Evolutionary conservation across 2,113 vertebrate species (phyloP).

Genomic region (Pantherophis guttatus): DNA sequence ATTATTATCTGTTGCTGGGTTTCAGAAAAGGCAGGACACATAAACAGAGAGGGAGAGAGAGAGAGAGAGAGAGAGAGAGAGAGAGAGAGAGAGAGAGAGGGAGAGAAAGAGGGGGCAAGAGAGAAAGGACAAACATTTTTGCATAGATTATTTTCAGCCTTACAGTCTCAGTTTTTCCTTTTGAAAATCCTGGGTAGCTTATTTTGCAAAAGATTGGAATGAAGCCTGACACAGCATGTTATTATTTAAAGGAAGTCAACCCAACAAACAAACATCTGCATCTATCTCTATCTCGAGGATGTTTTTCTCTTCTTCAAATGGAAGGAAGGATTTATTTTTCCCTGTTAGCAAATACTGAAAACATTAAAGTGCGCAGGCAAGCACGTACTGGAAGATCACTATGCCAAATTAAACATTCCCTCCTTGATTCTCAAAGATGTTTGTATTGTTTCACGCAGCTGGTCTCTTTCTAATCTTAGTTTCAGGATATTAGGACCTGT

Average conservation of each 20-base stretch:
- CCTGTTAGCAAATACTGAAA: slow-evolving; percentile 37
- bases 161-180: slow-evolving; percentile 31
- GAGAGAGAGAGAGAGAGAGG: not conserved
- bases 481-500: slow-evolving; percentile 34
- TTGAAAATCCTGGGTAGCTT: slow-evolving; percentile 31
- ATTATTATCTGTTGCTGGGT: slow-evolving; percentile 51
- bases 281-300: slow-evolving; percentile 43
- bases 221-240: slow-evolving; percentile 42
- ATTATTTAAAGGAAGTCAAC: slow-evolving; percentile 54
- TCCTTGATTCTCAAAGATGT: slow-evolving; percentile 33
- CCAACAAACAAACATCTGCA: slow-evolving; percentile 10
- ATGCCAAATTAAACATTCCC: slow-evolving; percentile 55
- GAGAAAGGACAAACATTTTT: slow-evolving; percentile 14
- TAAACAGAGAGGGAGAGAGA: slow-evolving; percentile 8
- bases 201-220: slow-evolving; percentile 46
- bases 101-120: not conserved
- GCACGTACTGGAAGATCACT: fast-evolving
- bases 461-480: slow-evolving; percentile 33
- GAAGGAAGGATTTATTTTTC: slow-evolving; percentile 10
- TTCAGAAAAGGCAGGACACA: slow-evolving; percentile 45
- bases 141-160: slow-evolving; percentile 15
- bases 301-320: slow-evolving; percentile 41
- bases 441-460: slow-evolving; percentile 38
- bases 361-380: slow-evolving; percentile 16
- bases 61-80: not conserved